Base-by-base conservation (phyloP, 2,113 vertebrate genomes). In the Meriones unguiculatus region DNA sequence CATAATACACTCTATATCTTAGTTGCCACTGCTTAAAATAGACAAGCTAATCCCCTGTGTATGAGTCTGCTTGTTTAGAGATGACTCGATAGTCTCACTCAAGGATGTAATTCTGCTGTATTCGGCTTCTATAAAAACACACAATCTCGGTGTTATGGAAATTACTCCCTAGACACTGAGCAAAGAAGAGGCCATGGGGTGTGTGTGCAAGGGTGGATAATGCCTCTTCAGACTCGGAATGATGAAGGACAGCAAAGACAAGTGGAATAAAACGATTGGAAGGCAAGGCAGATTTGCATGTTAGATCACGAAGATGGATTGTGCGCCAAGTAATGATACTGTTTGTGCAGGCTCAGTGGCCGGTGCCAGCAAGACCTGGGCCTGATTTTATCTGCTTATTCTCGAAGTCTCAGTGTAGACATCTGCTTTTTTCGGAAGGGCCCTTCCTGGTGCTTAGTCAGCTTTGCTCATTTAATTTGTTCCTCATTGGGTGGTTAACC, bases 21-120 rank as follows among this genome's bases (percentile, higher is more conserved):
- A 88, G n/a, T 62, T 65, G n/a, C 52, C 90, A 64, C 54, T 32
- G 50, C 67, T 90, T 86, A 92, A 95, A 85, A 90, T 75, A 81
- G 52, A 77, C 20, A 76, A 62, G 77, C 76, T 18, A 62, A 38
- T 84, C 69, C 80, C 67, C 50, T 76, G 28, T 20, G 67, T 59
- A 52, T 64, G 92, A 86, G 84, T 50, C 17, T 80, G 10, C 86
- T 91, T 96, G 77, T 93, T 77, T 87, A 20, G 12, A 87, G 46
- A 67, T 67, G 38, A 85, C 30, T 90, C 81, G 20, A 17, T 62
- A 46, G 78, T 80, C n/a, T 91, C 17, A 46, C 54, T 64, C 15
- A 59, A 54, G 54, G 50, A 15, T 82, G 28, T 75, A 87, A 89
- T 70, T 89, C 82, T 90, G 14, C 77, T 65, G 59, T 91, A 84